Percentiles rank a stretch among this genome's conserved stretches.
Evolutionary conservation across 2,797 vertebrate species (phyloP).

Genomic region (Nothura maculosa): DNA sequence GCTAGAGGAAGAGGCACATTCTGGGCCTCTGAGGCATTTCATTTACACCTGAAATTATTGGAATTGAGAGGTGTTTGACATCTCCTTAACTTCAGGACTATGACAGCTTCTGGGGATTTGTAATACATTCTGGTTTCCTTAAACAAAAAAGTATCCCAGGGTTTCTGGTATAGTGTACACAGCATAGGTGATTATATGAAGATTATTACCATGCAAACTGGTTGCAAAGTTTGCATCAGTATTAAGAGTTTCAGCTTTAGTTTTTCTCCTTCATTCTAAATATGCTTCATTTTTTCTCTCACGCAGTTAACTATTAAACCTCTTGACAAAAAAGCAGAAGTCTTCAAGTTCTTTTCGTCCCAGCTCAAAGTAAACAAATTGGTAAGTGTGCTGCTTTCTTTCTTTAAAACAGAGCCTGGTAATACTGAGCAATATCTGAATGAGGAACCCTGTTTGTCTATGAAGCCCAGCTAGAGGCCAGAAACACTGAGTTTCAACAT

Average conservation of each 20-base stretch:
- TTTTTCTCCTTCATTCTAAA: background rate
- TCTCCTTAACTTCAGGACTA: background rate
- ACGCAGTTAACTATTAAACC: conserved; percentile 93
- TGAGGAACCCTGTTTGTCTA: background rate
- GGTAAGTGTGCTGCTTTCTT: conserved; percentile 78
- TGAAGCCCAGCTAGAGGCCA: background rate
- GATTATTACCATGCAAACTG: background rate
- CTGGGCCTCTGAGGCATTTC: fast-evolving
- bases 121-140: background rate
- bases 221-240: background rate
- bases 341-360: conserved; percentile 95
- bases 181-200: background rate
- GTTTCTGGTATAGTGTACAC: background rate
- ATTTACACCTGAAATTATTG: background rate
- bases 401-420: background rate
- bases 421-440: background rate
- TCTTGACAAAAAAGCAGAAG: conserved; percentile 93
- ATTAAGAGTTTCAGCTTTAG: background rate
- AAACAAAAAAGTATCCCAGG: background rate
- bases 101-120: background rate
- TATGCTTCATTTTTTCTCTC: background rate
- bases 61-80: background rate
- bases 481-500: background rate
- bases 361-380: conserved; percentile 93
- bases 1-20: background rate